Conservation (phyloP, 2,888 invertebrate genomes). For the Entomobrya multifasciata region DNA sequence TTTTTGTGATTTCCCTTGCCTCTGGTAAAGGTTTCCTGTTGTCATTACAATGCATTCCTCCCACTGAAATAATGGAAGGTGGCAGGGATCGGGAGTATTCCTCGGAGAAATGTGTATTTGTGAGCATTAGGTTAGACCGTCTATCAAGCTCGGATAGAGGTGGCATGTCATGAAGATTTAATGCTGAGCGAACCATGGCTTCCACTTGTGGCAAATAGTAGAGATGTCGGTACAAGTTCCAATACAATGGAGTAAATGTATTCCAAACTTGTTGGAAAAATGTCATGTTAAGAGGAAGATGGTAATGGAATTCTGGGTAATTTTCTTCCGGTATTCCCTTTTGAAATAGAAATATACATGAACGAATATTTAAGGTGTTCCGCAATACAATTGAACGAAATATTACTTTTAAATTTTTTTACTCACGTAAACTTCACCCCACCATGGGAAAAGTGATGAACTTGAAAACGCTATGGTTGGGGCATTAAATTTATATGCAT, state of each 20-base stretch:
- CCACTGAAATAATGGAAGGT: constrained; percentile 72
- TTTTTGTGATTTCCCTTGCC: constrained; percentile 49
- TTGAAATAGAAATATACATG: not conserved
- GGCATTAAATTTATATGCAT: constrained; percentile 68
- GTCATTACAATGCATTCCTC: constrained; percentile 74
- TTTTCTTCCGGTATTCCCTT: constrained; percentile 66
- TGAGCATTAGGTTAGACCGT: constrained; percentile 69
- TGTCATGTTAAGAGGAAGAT: constrained; percentile 70
- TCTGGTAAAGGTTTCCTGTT: constrained; percentile 63
- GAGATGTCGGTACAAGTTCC: constrained; percentile 62
- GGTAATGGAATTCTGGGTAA: constrained; percentile 66
- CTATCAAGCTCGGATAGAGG: constrained; percentile 70
- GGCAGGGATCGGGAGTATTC: constrained; percentile 77
- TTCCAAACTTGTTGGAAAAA: constrained; percentile 71
- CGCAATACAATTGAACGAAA: not conserved
- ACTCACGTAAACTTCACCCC: constrained; percentile 62
- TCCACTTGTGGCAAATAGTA: constrained; percentile 73
- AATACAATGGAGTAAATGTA: constrained; percentile 58
- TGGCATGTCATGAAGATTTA: constrained; percentile 71
- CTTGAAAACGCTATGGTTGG: constrained; percentile 60
- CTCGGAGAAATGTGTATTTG: constrained; percentile 76
- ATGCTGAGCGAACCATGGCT: constrained; percentile 47
- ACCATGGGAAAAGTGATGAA: constrained; percentile 68
- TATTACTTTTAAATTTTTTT: not conserved
- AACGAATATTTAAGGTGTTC: not conserved